Conservation (phyloP, 2,888 invertebrate genomes). For the Conistra vaccinii region DNA sequence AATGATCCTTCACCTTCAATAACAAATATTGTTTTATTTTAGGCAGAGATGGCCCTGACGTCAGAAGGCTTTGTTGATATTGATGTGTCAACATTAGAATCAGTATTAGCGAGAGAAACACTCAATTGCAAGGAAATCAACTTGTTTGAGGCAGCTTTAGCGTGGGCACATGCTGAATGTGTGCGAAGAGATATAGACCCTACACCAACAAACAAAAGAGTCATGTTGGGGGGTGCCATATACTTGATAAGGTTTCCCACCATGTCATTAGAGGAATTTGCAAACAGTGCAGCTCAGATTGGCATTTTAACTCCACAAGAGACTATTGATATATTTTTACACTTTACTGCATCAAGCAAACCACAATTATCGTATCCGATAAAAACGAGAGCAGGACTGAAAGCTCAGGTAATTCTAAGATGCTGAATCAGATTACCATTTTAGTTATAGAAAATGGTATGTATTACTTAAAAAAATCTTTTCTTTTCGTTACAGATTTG, state of each 20-base stretch:
- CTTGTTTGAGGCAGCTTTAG: conserved; percentile 96
- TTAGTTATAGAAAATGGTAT: not conserved
- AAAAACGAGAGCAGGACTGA: conserved; percentile 96
- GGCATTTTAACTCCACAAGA: conserved; percentile 97
- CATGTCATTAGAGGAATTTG: conserved; percentile 97
- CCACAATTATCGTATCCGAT: conserved; percentile 95
- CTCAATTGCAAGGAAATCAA: conserved; percentile 98
- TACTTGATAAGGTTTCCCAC: conserved; percentile 98
- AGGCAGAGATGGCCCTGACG: conserved; percentile 98
- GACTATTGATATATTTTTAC: conserved; percentile 98
- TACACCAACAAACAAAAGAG: conserved; percentile 94
- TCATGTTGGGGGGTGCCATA: conserved; percentile 94
- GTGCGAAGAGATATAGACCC: conserved; percentile 95
- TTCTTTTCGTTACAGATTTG: conserved; percentile 92
- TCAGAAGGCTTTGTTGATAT: conserved; percentile 99
- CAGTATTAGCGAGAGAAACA: conserved; percentile 97
- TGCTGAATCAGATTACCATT: not conserved
- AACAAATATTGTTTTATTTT: conserved; percentile 77
- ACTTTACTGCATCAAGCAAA: conserved; percentile 97
- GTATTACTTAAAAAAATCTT: not conserved
- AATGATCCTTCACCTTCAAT: conserved; percentile 79
- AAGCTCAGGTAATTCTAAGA: conserved; percentile 93
- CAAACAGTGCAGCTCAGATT: conserved; percentile 98
- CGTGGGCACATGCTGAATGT: conserved; percentile 98
- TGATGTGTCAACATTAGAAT: conserved; percentile 97